Percentiles rank a stretch among this genome's conserved stretches.
phyloP scores from a whole-genome alignment of 35 echinoderm and acorn worm species.

The Ptychodera flava region DNA sequence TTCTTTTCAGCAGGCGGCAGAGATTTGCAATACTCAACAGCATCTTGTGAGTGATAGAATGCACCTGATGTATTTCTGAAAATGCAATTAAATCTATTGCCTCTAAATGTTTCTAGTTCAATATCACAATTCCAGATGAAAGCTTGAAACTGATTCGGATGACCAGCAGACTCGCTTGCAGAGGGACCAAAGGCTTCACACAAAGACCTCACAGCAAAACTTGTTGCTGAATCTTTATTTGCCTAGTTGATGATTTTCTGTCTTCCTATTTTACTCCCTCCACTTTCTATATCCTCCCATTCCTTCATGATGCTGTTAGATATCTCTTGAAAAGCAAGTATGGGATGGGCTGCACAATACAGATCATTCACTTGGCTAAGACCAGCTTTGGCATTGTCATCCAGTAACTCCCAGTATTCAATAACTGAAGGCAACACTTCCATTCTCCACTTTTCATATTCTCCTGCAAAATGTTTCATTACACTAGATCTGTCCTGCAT shows the following conservation, averaged over 20 bases:
- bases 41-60: slow-evolving; percentile 36
- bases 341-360: slow-evolving; percentile 46
- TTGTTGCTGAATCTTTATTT: slow-evolving; percentile 35
- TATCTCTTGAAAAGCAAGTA: slow-evolving; percentile 55
- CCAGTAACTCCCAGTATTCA: slow-evolving; percentile 20
- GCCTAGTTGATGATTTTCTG: slow-evolving; percentile 24
- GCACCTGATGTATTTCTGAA: slow-evolving; percentile 25
- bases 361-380: slow-evolving; percentile 39
- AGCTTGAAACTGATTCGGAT: slow-evolving; percentile 26
- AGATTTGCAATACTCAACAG: slow-evolving; percentile 7
- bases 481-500: slow-evolving; percentile 42
- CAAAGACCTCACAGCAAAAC: slow-evolving; percentile 33
- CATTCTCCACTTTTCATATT: slow-evolving; percentile 38
- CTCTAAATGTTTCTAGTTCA: slow-evolving; percentile 33
- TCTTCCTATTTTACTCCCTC: slow-evolving; percentile 34
- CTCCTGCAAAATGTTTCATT: slow-evolving; percentile 38
- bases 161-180: slow-evolving; percentile 32
- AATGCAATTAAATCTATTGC: slow-evolving; percentile 50
- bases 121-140: background rate
- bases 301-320: slow-evolving; percentile 18
- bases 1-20: slow-evolving; percentile 27
- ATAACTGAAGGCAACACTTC: slow-evolving; percentile 34
- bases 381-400: background rate
- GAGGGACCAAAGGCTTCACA: slow-evolving; percentile 48
- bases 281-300: slow-evolving; percentile 45